Percentiles rank a stretch among this genome's conserved stretches.
These are phyloP conservation scores for Calephelis nemesis DNA, from an alignment of 1,140 invertebrate species.

Conservation along the genomic window DNA sequence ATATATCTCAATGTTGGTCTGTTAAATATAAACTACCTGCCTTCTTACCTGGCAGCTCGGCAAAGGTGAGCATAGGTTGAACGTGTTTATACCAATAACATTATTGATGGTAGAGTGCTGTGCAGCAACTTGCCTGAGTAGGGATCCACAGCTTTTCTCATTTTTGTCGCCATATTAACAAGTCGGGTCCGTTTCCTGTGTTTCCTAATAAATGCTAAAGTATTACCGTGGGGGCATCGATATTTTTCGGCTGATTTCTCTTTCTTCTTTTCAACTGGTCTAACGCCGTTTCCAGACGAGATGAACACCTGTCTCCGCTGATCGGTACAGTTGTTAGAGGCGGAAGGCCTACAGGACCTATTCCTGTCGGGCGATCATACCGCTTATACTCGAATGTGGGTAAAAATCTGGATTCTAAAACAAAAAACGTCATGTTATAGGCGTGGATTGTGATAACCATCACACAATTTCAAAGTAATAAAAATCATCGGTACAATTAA, in stretches of 20 bases:
- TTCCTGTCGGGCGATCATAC: constrained; percentile 46
- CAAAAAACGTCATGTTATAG: neutral
- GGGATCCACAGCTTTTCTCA: too few species aligned
- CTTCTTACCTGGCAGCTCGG: too few species aligned
- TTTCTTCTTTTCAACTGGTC: constrained; percentile 79
- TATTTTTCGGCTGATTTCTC: constrained; percentile 76
- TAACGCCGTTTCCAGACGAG: constrained; percentile 78
- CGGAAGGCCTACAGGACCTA: constrained; percentile 40
- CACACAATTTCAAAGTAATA: neutral
- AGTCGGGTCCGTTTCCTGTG: too few species aligned
- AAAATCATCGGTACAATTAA: neutral
- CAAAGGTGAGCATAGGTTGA: too few species aligned
- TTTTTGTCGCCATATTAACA: too few species aligned
- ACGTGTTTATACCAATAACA: too few species aligned
- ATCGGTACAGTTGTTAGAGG: constrained; percentile 58
- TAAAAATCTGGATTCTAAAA: constrained; percentile 72
- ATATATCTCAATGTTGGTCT: too few species aligned
- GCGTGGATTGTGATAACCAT: neutral
- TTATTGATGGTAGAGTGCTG: too few species aligned
- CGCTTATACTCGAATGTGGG: constrained; percentile 64
- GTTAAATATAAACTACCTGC: too few species aligned
- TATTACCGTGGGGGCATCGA: constrained; percentile 65
- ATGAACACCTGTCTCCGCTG: constrained; percentile 72
- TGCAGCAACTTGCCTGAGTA: too few species aligned
- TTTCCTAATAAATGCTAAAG: neutral